Percentiles rank a stretch among this genome's conserved stretches.
phyloP scores from a whole-genome alignment of 2,888 invertebrate genomes.

The Eutolmus rufibarbis region DNA sequence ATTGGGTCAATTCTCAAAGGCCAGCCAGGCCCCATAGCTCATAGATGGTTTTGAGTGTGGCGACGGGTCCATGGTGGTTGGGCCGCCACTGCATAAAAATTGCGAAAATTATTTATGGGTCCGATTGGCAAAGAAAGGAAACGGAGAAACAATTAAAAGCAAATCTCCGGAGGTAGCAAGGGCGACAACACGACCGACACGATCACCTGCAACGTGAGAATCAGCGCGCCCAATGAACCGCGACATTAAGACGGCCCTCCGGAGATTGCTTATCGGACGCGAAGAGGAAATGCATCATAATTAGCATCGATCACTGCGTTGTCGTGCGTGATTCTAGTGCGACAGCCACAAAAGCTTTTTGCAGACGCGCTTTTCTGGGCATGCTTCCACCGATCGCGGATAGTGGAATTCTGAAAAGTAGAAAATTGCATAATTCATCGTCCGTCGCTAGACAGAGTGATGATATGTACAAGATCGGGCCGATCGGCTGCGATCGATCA shows the following conservation, averaged over 20 bases:
- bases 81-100: not conserved
- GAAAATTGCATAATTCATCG: slow-evolving; percentile 36
- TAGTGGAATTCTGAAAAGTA: slow-evolving; percentile 21
- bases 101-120: slow-evolving; percentile 4
- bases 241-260: slow-evolving; percentile 3
- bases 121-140: not conserved
- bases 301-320: slow-evolving; percentile 25
- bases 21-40: slow-evolving; percentile 13
- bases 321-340: not conserved
- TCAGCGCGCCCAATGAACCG: slow-evolving; percentile 15
- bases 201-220: slow-evolving; percentile 36
- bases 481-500: slow-evolving; percentile 26
- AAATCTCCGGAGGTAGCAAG: slow-evolving; percentile 18
- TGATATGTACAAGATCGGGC: slow-evolving; percentile 20
- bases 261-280: slow-evolving; percentile 13
- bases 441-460: not conserved
- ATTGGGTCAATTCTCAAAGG: slow-evolving; percentile 35
- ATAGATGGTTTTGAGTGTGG: slow-evolving; percentile 11
- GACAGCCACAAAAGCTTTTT: not conserved
- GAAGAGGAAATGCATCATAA: slow-evolving; percentile 36
- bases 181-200: slow-evolving; percentile 27
- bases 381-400: not conserved
- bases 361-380: not conserved
- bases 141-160: slow-evolving; percentile 25
- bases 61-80: not conserved